These are phyloP conservation scores for Drosophila pectinifera DNA, from an alignment of 1,140 invertebrate genomes.

Conservation along the genomic window DNA sequence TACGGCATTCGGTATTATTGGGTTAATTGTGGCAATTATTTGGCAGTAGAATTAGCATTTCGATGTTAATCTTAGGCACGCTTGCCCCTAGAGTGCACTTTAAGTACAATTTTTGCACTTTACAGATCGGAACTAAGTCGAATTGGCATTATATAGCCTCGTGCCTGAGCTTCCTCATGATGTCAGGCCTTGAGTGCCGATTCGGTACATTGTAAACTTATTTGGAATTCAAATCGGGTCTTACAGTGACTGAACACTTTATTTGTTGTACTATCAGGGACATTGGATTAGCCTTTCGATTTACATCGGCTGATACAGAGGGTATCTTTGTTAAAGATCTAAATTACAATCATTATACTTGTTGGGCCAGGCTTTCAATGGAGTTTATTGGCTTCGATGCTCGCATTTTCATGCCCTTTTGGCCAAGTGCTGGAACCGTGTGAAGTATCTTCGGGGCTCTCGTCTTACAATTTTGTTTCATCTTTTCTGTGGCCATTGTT, in stretches of 20 bases:
- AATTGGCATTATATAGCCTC: constrained; percentile 51
- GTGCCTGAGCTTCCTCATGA: constrained; percentile 59
- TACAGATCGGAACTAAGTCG: constrained; percentile 34
- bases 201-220: constrained; percentile 16
- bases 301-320: constrained; percentile 17
- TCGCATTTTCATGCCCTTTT: constrained; percentile 46
- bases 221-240: constrained; percentile 1
- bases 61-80: constrained; percentile 38
- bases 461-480: constrained; percentile 50
- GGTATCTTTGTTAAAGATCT: constrained; percentile 35
- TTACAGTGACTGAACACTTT: constrained; percentile 25
- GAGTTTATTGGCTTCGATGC: constrained; percentile 46
- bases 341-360: constrained; percentile 64
- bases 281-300: constrained; percentile 10
- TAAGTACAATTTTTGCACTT: constrained; percentile 32
- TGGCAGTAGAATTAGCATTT: constrained; percentile 40
- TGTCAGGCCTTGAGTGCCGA: constrained; percentile 42
- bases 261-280: constrained; percentile 28
- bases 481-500: constrained; percentile 47
- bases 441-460: constrained; percentile 55
- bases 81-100: constrained; percentile 29
- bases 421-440: constrained; percentile 49
- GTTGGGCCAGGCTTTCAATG: constrained; percentile 33
- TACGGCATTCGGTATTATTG: constrained; percentile 37
- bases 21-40: constrained; percentile 55